Evolutionary conservation across 2,888 invertebrate species (phyloP).

Genomic region (Eupithecia dodoneata): DNA sequence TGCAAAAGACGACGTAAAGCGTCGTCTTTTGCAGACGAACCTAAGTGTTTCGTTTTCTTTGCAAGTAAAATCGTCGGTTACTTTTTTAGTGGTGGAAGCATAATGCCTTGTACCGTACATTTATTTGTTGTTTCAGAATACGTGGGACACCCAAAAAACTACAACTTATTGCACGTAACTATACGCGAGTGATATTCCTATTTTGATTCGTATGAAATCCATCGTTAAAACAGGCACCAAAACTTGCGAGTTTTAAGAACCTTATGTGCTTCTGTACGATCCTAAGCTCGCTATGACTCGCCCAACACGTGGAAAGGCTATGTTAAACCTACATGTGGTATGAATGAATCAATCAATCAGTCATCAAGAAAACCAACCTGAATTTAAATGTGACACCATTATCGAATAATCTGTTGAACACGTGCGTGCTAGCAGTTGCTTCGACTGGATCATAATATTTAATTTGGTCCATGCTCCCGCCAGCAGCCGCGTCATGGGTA

Average conservation of each 20-base stretch:
- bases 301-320: background rate
- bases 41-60: background rate
- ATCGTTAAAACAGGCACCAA: too few species aligned
- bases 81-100: background rate
- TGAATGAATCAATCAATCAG: constrained; percentile 13
- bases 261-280: background rate
- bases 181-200: too few species aligned
- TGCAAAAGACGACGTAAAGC: background rate
- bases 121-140: background rate
- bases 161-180: background rate
- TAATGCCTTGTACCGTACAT: background rate
- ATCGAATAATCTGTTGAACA: constrained; percentile 29
- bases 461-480: constrained; percentile 46
- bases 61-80: background rate
- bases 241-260: background rate
- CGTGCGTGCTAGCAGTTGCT: constrained; percentile 33
- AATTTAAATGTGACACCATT: constrained; percentile 15
- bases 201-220: too few species aligned
- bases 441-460: constrained; percentile 41
- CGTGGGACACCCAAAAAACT: background rate
- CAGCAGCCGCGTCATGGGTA: constrained; percentile 40
- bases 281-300: background rate
- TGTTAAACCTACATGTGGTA: background rate
- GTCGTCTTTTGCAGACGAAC: background rate
- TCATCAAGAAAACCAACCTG: constrained; percentile 18